Evolutionary conservation across 2,888 invertebrate species (phyloP), one percentile per base, ranked within the genome.

Genomic region (Poecilus cupreus): DNA sequence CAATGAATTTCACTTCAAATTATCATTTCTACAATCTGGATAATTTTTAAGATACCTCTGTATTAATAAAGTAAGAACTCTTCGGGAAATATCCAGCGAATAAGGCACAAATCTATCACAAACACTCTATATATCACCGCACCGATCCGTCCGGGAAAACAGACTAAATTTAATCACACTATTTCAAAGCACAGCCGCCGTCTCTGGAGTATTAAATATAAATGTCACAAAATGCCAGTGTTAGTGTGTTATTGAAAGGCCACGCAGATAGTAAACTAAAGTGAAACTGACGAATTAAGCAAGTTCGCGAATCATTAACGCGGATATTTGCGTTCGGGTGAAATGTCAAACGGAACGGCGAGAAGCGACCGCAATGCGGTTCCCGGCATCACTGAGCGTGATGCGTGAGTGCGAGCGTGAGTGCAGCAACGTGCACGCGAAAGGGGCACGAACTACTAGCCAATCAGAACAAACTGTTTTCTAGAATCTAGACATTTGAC

Each of bases 401-500:
- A 10, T n/a, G n/a, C n/a, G n/a, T n/a, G n/a, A 20, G 77, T 18
- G 32, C 13, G 11, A 10, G 76, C 26, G 26, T 51, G 22, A 18
- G 76, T 54, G 32, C 16, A 32, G 18, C 54, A 54, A 37, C 46
- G 43, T 22, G 64, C 64, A 32, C 18, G 32, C 18, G 64, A 68
- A 68, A 46, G 78, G 64, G 78, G 78, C 60, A 78, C 78, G 64
- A 39, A 39, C 39, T 11, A 68, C 39, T 37, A 64, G 22, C 78
- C 64, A 78, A 78, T 78, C 60, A 46, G 43, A 39, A 43, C 16
- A 20, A 78, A 10, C 22, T 6, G 6, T 54, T 51, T 78, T 22
- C 64, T 43, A 78, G 78, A 78, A 64, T 22, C 64, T 43, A 78
- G 78, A 78, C 78, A 60, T 51, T 39, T 74, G 74, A 74, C 49